Evolutionary conservation across 1,140 invertebrate species (phyloP).

Genomic region (Chironomus tepperi): DNA sequence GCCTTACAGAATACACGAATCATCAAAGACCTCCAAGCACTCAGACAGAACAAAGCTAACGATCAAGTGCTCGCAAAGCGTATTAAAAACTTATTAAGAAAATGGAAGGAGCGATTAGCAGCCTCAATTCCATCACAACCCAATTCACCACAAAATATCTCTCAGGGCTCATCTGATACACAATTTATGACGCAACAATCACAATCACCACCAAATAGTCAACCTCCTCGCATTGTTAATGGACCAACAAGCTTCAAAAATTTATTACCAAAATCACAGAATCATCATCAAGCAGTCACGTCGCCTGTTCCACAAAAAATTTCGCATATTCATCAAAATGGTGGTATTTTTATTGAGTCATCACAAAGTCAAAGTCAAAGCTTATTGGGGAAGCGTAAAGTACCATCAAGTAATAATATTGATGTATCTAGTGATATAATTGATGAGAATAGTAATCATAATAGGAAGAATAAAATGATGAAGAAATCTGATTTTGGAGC

Average conservation of each 20-base stretch:
- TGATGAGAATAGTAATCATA: conserved; percentile 11
- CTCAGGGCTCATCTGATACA: neutral
- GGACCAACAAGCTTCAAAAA: conserved; percentile 19
- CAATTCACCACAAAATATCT: conserved; percentile 4
- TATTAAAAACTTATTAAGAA: conserved; percentile 11
- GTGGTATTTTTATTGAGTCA: neutral
- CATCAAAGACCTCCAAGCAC: conserved; percentile 20
- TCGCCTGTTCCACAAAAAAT: neutral
- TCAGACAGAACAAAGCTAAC: conserved; percentile 16
- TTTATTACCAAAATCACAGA: neutral
- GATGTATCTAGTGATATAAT: neutral
- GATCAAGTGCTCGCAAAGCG: conserved; percentile 17
- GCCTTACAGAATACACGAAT: neutral
- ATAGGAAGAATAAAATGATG: conserved; percentile 11
- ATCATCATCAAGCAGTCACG: neutral
- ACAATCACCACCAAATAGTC: conserved; percentile 17
- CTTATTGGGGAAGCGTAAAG: conserved; percentile 1
- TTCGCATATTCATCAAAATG: conserved; percentile 1
- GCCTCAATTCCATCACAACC: neutral
- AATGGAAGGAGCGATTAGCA: conserved; percentile 17
- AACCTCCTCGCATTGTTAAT: neutral
- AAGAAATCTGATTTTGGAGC: neutral
- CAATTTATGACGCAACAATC: conserved; percentile 17
- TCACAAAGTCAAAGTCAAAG: neutral
- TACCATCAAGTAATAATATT: neutral